A percentile compares a stretch with the other conserved stretches of the same genome.
phyloP scores from a whole-genome alignment of 2,888 invertebrate species.

The Lasioglossum oenotherae region DNA sequence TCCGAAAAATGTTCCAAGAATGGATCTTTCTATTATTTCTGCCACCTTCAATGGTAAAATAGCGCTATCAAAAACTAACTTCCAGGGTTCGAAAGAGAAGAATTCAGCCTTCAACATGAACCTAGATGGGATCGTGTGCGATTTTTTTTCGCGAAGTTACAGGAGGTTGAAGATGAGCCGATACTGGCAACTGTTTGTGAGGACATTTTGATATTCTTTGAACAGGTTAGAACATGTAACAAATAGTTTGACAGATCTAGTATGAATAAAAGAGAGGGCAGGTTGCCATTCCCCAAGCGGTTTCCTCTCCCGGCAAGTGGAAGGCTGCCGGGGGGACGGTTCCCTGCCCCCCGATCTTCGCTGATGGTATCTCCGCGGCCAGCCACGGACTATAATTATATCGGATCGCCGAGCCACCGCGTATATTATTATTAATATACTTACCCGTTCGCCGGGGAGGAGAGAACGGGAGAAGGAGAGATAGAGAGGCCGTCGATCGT shows the following conservation, averaged over 20 bases:
- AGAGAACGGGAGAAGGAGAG: conserved; percentile 2
- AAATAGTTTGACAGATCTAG: not conserved
- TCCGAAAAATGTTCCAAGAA: too few relatives aligned
- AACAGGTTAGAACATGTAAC: not conserved
- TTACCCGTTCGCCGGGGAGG: conserved; percentile 45
- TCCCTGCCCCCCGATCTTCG: conserved; percentile 69
- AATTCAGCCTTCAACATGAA: not conserved
- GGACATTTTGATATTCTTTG: not conserved
- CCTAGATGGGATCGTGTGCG: fast-evolving
- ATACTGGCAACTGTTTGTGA: not conserved
- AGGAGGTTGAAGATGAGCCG: not conserved
- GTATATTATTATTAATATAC: conserved; percentile 78
- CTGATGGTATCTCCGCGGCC: conserved; percentile 73
- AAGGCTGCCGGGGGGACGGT: conserved; percentile 63
- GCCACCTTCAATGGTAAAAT: too few relatives aligned
- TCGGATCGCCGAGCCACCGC: conserved; percentile 77
- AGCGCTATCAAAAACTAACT: not conserved
- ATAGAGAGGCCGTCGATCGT: conserved; percentile 39
- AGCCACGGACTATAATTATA: conserved; percentile 79
- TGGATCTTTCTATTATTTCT: too few relatives aligned
- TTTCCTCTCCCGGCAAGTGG: conserved; percentile 34
- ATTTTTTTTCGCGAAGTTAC: not conserved
- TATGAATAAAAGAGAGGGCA: not conserved
- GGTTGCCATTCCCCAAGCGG: not conserved
- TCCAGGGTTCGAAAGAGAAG: not conserved